Evolutionary conservation across 2,888 invertebrate species (phyloP), one percentile per base, ranked within the genome.

Genomic region (Phaonia tiefii): DNA sequence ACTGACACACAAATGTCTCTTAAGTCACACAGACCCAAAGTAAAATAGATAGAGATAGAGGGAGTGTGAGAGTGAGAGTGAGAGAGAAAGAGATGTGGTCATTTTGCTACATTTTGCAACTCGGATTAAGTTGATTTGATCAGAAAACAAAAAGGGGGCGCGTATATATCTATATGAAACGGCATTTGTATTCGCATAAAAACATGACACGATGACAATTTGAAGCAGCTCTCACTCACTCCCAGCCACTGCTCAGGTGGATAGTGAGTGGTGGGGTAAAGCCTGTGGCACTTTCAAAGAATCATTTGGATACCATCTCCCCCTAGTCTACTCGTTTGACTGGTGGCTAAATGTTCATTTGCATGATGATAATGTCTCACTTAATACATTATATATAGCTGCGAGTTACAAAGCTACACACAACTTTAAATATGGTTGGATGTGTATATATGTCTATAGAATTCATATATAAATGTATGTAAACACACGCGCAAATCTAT

Each of bases 341-440:
- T 78, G 75, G 67, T 75, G 81, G 81, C 81, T 72, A 78, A 78
- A 75, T 75, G 81, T 81, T 77, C 81, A 78, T 69, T 63, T 63
- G 42, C 63, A 39, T 71, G 78, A 39, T 71, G 78, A 78, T 72
- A 78, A 81, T 81, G 81, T 81, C 81, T 81, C 75, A 81, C 78
- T 81, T 81, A 78, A 81, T n/a, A n/a, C 69, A 81, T 8, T 31
- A 8, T 3, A 31, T 67, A 39, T 15, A 63, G 63, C 39, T 42
- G 13, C 10, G 39, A 42, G 63, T 11, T 31, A 60, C 58, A 22
- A 39, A 60, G 63, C 20, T 63, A 63, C 25, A 54, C 11, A n/a
- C n/a, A 31, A 31, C 31, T 5, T 8, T 31, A 8, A 31, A 31
- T 31, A 31, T 66, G 44, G 22, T n/a, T 26, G 20, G 17, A 42